Base-by-base conservation (phyloP, 2,888 invertebrate species). In the Troides helena region DNA sequence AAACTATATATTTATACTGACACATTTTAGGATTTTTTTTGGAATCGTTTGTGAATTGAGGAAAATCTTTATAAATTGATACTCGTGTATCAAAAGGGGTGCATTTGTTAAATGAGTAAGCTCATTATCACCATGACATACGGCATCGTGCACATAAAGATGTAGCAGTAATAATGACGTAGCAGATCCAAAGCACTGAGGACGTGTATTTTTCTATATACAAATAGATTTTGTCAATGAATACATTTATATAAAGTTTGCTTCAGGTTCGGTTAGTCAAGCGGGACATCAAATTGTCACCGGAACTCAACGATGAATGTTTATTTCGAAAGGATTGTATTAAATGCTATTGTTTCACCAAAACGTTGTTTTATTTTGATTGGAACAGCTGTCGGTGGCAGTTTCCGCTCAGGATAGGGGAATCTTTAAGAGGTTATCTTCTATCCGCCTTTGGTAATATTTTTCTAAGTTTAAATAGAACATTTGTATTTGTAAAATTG, bases 201-300 rank as follows among this genome's bases (percentile, higher is more conserved):
- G 87, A 90, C 92, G 92, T 92, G 92, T 92, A 92, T 92, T 91
- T 92, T 92, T 92, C 86, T 92, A 89, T 86, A 81, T 84, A 86
- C 80, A 81, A 72, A 83, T 89, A 88, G 87, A 81, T 80, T 84
- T 85, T 87, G 80, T 84, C 80, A 82, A 80, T 62, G 57, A 75
- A 75, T 72, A 77, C 75, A 78, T 78, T 74, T 76, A 77, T 74
- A 77, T 79, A 79, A 79, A 78, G 46, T 74, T 82, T 81, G 90
- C 90, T 90, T 90, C 72, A 78, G 72, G 76, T 84, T 87, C 86
- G 80, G 80, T 85, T 82, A 76, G 75, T 74, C 71, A 74, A 69
- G 77, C 43, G 62, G 62, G 43, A 58, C 69, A 75, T 75, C 76
- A 77, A 70, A 73, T 74, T 72, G 75, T 72, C 77, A 79, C 74